Evolutionary conservation across 2,888 invertebrate genomes (phyloP).

Genomic region (Drosophila mercatorum): DNA sequence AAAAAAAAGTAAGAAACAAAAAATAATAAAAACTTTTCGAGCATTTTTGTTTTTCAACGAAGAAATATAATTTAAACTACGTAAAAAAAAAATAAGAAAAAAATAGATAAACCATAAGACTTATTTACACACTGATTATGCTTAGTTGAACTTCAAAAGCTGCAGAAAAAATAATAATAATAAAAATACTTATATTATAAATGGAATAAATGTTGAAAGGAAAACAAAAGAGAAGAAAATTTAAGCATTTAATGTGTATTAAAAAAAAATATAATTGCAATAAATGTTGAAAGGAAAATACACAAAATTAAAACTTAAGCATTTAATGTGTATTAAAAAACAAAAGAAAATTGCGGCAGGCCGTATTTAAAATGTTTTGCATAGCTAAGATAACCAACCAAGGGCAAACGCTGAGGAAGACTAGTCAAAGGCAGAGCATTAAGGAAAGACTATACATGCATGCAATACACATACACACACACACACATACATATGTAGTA

Average conservation of each 20-base stretch:
- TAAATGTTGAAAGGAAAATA: slow-evolving; percentile 48
- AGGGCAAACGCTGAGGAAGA: neutral
- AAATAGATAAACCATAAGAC: slow-evolving; percentile 71
- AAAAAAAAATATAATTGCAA: slow-evolving; percentile 38
- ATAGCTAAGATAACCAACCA: slow-evolving; percentile 30
- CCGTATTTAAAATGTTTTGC: slow-evolving; percentile 62
- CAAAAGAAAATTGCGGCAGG: slow-evolving; percentile 59
- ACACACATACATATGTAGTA: slow-evolving; percentile 41
- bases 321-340: slow-evolving; percentile 35
- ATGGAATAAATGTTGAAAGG: slow-evolving; percentile 17
- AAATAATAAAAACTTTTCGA: slow-evolving; percentile 47
- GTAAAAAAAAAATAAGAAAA: slow-evolving; percentile 44
- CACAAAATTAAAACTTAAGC: slow-evolving; percentile 49
- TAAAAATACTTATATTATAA: slow-evolving; percentile 29
- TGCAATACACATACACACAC: slow-evolving; percentile 10
- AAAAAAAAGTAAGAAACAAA: slow-evolving; percentile 6
- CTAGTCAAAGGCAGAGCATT: slow-evolving; percentile 37
- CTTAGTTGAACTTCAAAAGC: slow-evolving; percentile 73
- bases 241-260: slow-evolving; percentile 4
- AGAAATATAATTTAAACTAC: slow-evolving; percentile 40
- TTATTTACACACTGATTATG: slow-evolving; percentile 81
- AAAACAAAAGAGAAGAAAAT: slow-evolving; percentile 1
- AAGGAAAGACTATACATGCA: slow-evolving; percentile 13
- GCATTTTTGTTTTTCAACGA: slow-evolving; percentile 54
- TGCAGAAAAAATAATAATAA: slow-evolving; percentile 18